phyloP scores from a whole-genome alignment of 2,797 vertebrate species.

The Eptatretus atami region DNA sequence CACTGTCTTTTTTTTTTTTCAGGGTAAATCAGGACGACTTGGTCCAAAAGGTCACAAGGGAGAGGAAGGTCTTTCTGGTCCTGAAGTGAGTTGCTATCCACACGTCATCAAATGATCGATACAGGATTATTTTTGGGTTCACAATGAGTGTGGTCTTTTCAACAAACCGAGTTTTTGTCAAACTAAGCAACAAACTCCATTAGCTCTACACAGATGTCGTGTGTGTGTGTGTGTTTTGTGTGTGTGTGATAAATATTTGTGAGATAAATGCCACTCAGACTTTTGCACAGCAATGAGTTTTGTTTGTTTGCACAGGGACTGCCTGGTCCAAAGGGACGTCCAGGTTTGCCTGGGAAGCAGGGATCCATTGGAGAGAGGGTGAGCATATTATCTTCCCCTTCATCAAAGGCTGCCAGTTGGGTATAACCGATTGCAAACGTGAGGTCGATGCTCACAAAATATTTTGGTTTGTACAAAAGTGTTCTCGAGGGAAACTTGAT shows the following conservation, averaged over 20 bases:
- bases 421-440: no score
- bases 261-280: no score
- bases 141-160: no score
- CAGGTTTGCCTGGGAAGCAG: slow-evolving; percentile 10
- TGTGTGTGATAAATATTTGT: neutral
- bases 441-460: no score
- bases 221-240: neutral
- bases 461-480: no score
- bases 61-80: slow-evolving; percentile 9
- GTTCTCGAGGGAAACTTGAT: no score
- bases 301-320: slow-evolving; percentile 8
- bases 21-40: slow-evolving; percentile 9
- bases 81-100: slow-evolving; percentile 8
- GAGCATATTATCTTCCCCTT: neutral
- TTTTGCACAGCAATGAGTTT: no score
- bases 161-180: no score
- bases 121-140: no score
- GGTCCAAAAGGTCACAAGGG: slow-evolving; percentile 11
- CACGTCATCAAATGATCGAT: no score
- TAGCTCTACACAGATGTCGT: neutral
- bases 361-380: slow-evolving; percentile 11
- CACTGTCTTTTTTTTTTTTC: neutral
- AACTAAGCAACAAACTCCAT: neutral
- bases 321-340: slow-evolving; percentile 9
- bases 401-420: no score